Conservation (phyloP, 1,140 invertebrate species). For the Geopemphigus sp. region DNA sequence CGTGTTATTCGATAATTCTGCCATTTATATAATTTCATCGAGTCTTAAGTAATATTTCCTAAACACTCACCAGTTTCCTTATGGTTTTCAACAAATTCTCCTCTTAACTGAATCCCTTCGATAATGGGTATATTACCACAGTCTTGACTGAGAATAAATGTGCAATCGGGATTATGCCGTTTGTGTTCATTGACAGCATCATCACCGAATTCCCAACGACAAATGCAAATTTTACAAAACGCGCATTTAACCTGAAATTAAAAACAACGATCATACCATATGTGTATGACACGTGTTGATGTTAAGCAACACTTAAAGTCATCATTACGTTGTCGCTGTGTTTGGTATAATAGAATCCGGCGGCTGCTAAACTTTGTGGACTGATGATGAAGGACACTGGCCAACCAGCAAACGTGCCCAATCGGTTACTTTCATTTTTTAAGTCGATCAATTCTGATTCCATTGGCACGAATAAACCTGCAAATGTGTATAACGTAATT, state of each 20-base stretch:
- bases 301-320: neutral
- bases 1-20: no score
- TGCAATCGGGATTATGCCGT: slow-evolving; percentile 69
- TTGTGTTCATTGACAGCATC: slow-evolving; percentile 74
- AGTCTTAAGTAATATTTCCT: no score
- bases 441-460: slow-evolving; percentile 56
- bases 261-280: neutral
- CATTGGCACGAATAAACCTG: slow-evolving; percentile 1
- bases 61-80: slow-evolving; percentile 30
- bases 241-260: slow-evolving; percentile 72
- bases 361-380: slow-evolving; percentile 68
- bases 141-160: slow-evolving; percentile 55
- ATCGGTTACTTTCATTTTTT: slow-evolving; percentile 68
- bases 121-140: slow-evolving; percentile 45
- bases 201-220: slow-evolving; percentile 71
- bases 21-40: no score
- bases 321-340: slow-evolving; percentile 61
- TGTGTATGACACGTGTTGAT: no score
- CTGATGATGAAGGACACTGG: slow-evolving; percentile 66
- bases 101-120: slow-evolving; percentile 44
- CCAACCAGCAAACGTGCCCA: slow-evolving; percentile 71
- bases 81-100: slow-evolving; percentile 50
- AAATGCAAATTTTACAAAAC: slow-evolving; percentile 73
- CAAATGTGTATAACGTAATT: neutral
- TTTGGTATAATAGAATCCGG: slow-evolving; percentile 78